Evolutionary conservation across 2,888 invertebrate genomes (phyloP), one percentile per base, ranked within the genome.

Genomic region (Drosophila atripex): DNA sequence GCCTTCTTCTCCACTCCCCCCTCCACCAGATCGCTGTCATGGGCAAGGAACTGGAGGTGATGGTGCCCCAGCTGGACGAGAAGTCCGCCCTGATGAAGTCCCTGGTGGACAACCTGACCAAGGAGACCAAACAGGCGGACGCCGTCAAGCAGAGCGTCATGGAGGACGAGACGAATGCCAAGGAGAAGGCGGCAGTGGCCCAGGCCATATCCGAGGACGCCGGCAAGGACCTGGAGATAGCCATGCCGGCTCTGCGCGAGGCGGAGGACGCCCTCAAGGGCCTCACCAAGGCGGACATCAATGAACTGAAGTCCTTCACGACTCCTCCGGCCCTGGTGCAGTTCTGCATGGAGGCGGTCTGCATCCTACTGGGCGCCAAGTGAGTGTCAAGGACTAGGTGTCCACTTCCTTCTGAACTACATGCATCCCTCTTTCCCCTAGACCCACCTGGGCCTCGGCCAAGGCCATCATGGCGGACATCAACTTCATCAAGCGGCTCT

Each of bases 301-400:
- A 97, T 90, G 98, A 98, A 91, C 92, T 98, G 54, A 95, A 96
- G 87, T 97, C 96, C 0, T 97, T 97, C 89, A 95, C 95, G 76
- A 97, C 97, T 85, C 98, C 98, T 0, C 98, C 98, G 0, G 93
- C 94, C 16, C 92, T 98, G 8, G 97, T 98, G 6, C 94, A 95
- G 71, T 96, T 96, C 78, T 97, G 97, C 3, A 97, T 98, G 97
- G 98, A 98, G 91, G 95, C 97, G 8, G 96, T 98, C 9, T 97
- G 97, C 91, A 94, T 97, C 70, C 92, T 98, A 0, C 91, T 98
- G 8, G 95, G 95, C 3, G 93, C 94, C 63, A 97, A 97, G 97
- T 97, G 91, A 92, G 93, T 92, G 5, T 0, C 9, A 3, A 5
- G 1, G 32, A 32, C n/a, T n/a, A 0, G 12, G 1, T n/a, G 0